These are phyloP conservation scores for Sussaba pulchella DNA, from an alignment of 2,888 invertebrate genomes.

Conservation along the genomic window DNA sequence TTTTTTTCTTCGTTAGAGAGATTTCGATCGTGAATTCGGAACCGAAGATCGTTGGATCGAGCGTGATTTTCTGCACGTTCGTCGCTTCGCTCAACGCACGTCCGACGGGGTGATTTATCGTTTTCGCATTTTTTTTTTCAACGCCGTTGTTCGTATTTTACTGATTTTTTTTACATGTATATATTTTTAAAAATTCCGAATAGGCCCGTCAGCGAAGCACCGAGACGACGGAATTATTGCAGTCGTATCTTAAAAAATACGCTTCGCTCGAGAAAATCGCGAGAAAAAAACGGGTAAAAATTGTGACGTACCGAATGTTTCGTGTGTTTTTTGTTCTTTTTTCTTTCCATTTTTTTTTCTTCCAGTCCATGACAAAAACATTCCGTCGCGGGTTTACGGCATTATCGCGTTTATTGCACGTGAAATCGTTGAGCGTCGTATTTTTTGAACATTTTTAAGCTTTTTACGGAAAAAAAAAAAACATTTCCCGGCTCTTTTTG, in stretches of 20 bases:
- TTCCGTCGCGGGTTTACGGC: slow-evolving; percentile 35
- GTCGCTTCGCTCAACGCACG: slow-evolving; percentile 22
- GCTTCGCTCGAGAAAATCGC: slow-evolving; percentile 32
- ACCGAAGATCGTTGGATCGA: background rate
- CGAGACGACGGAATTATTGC: slow-evolving; percentile 34
- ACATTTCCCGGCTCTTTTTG: slow-evolving; percentile 17
- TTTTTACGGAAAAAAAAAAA: slow-evolving; percentile 60
- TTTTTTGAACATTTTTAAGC: slow-evolving; percentile 55
- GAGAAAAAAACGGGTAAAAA: slow-evolving; percentile 38
- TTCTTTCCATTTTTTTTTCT: slow-evolving; percentile 18
- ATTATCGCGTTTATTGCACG: slow-evolving; percentile 60
- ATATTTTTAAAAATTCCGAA: no score
- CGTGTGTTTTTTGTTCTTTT: no score
- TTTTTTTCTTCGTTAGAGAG: slow-evolving; percentile 41
- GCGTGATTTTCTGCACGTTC: slow-evolving; percentile 14
- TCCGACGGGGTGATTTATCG: slow-evolving; percentile 58
- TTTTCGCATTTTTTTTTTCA: slow-evolving; percentile 47
- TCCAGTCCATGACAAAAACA: slow-evolving; percentile 34
- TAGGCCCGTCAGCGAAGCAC: background rate
- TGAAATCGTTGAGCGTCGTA: slow-evolving; percentile 49
- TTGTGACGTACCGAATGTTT: no score
- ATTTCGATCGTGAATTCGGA: slow-evolving; percentile 3
- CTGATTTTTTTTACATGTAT: no score
- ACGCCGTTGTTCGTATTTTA: slow-evolving; percentile 50
- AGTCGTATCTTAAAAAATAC: slow-evolving; percentile 31